Evolutionary conservation across 2,113 vertebrate genomes (phyloP).

Genomic region (Pangasianodon hypophthalmus): DNA sequence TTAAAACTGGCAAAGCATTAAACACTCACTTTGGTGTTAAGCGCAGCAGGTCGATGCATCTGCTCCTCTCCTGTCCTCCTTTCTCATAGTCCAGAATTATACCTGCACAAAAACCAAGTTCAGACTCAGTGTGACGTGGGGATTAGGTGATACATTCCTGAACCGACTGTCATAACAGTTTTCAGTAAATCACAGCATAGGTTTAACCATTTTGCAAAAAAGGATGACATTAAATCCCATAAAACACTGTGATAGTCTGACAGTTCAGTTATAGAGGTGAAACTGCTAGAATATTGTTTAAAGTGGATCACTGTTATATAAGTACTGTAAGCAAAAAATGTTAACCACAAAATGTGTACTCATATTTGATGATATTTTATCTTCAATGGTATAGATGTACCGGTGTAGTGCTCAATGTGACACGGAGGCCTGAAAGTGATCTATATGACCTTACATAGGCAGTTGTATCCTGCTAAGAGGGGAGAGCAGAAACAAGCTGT

Average conservation of each 20-base stretch:
- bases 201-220: background rate
- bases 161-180: background rate
- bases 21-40: constrained; percentile 81
- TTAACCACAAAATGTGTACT: no score
- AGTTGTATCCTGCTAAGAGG: no score
- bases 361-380: no score
- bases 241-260: background rate
- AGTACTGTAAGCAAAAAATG: no score
- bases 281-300: background rate
- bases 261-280: background rate
- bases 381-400: no score
- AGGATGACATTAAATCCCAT: background rate
- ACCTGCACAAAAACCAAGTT: constrained; percentile 68
- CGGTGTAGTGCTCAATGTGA: no score
- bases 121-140: background rate
- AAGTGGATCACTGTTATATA: background rate
- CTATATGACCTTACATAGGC: no score
- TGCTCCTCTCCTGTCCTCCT: constrained; percentile 78
- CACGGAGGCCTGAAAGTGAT: no score
- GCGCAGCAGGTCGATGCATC: constrained; percentile 87
- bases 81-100: constrained; percentile 90
- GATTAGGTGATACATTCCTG: background rate
- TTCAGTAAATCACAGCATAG: background rate
- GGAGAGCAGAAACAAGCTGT: no score
- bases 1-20: background rate